Percentiles rank a stretch among this genome's conserved stretches.
phyloP scores from a whole-genome alignment of 2,888 invertebrate species.

The Polymixis lichenea region DNA sequence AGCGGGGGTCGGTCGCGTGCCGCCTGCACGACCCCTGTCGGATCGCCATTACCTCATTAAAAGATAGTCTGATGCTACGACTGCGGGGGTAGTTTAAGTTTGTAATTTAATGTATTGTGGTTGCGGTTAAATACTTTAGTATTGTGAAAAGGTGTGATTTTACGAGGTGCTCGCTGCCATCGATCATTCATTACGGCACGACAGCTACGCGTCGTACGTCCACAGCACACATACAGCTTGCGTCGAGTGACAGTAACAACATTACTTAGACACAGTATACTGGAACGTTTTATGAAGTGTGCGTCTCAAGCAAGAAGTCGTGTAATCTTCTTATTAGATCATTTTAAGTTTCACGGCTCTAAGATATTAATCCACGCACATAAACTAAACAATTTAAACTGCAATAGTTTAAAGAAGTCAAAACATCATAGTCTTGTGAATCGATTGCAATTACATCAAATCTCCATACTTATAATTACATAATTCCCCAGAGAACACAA shows the following conservation, averaged over 20 bases:
- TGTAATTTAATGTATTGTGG: slow-evolving; percentile 85
- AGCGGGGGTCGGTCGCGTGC: slow-evolving; percentile 81
- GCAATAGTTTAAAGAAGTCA: not conserved
- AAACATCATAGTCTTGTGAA: slow-evolving; percentile 9
- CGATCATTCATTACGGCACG: slow-evolving; percentile 31
- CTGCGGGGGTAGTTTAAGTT: slow-evolving; percentile 81
- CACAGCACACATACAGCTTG: not conserved
- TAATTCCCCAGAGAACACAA: slow-evolving; percentile 2
- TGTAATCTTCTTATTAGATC: not conserved
- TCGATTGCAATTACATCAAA: slow-evolving; percentile 15
- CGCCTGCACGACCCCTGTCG: slow-evolving; percentile 73
- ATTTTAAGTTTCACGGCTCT: not conserved
- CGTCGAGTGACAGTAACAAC: not conserved
- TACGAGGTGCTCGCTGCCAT: slow-evolving; percentile 57
- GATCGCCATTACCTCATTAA: slow-evolving; percentile 86
- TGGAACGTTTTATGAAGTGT: not conserved
- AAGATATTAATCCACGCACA: slow-evolving; percentile 1
- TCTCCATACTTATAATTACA: slow-evolving; percentile 3
- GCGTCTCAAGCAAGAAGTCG: slow-evolving; percentile 4
- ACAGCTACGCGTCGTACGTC: not conserved
- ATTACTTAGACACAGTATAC: not conserved
- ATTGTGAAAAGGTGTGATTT: slow-evolving; percentile 84
- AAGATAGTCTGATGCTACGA: slow-evolving; percentile 80
- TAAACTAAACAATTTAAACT: slow-evolving; percentile 18
- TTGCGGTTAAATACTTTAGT: slow-evolving; percentile 73